Conservation (phyloP, 2,113 vertebrate genomes). For the Ornithorhynchus anatinus region DNA sequence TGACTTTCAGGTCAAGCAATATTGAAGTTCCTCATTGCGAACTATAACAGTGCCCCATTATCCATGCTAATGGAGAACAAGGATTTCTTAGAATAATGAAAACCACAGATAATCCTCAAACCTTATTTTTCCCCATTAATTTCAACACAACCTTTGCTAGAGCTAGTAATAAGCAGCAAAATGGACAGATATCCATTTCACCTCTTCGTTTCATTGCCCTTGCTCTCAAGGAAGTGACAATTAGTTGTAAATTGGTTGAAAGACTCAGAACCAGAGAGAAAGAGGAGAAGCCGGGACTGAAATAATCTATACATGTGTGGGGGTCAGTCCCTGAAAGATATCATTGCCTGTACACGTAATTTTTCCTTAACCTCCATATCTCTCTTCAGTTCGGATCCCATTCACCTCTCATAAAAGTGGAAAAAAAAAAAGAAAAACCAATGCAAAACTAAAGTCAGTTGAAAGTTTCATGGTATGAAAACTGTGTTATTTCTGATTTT, state of each 20-base stretch:
- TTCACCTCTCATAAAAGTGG: too few species aligned
- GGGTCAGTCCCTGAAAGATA: too few species aligned
- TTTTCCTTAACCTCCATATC: too few species aligned
- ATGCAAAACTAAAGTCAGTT: not conserved
- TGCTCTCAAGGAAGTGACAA: not conserved
- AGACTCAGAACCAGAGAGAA: too few species aligned
- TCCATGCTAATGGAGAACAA: not conserved
- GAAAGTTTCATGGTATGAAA: not conserved
- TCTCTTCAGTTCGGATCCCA: too few species aligned
- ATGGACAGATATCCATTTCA: not conserved
- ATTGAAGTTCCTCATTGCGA: not conserved
- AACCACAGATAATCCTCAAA: too few species aligned
- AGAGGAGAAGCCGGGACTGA: too few species aligned
- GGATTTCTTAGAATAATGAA: too few species aligned
- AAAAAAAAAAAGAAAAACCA: not conserved
- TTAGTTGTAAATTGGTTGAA: too few species aligned
- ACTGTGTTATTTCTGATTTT: not conserved
- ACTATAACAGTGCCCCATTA: not conserved
- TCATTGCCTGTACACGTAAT: too few species aligned
- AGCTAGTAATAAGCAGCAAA: not conserved
- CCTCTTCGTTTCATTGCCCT: not conserved
- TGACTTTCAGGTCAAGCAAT: not conserved
- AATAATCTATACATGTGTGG: too few species aligned
- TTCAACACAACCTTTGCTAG: not conserved
- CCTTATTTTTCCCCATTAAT: not conserved